Evolutionary conservation across 2,797 vertebrate species (phyloP).

Genomic region (Serranus cabrilla): DNA sequence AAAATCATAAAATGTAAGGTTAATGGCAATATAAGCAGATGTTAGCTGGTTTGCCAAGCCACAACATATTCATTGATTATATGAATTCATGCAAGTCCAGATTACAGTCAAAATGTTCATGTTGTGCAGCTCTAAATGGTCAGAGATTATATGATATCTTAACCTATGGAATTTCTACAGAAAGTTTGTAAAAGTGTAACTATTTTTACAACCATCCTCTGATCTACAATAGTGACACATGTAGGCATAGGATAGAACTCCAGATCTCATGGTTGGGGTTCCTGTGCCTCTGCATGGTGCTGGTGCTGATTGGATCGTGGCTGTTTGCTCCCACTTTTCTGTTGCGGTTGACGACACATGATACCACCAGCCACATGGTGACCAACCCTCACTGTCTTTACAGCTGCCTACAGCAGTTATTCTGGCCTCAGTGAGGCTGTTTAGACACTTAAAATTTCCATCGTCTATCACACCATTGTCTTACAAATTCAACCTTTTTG

Average conservation of each 20-base stretch:
- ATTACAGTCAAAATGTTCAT: constrained; percentile 16
- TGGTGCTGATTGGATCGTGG: constrained; percentile 98
- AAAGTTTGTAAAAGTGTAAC: constrained; percentile 4
- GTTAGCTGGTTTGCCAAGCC: constrained; percentile 10
- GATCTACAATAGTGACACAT: constrained; percentile 19
- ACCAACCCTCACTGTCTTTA: constrained; percentile 89
- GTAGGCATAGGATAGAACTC: constrained; percentile 24
- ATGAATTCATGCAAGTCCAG: neutral
- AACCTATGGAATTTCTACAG: constrained; percentile 8
- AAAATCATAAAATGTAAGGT: constrained; percentile 3
- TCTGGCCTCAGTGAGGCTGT: constrained; percentile 13
- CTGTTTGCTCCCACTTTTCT: constrained; percentile 99
- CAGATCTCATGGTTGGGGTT: constrained; percentile 73
- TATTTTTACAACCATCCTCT: constrained; percentile 15
- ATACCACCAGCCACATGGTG: constrained; percentile 97
- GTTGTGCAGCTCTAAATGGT: constrained; percentile 31
- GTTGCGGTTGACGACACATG: constrained; percentile 99
- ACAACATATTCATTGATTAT: neutral
- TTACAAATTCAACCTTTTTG: neutral
- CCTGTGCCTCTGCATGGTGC: constrained; percentile 93
- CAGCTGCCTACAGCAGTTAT: constrained; percentile 29
- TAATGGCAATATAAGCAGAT: neutral
- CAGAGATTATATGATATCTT: neutral
- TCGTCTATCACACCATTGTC: neutral
- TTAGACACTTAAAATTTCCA: neutral